Percentiles rank a stretch among this genome's conserved stretches.
Evolutionary conservation across 1,140 invertebrate species (phyloP).

Genomic region (Sesamia nonagrioides): DNA sequence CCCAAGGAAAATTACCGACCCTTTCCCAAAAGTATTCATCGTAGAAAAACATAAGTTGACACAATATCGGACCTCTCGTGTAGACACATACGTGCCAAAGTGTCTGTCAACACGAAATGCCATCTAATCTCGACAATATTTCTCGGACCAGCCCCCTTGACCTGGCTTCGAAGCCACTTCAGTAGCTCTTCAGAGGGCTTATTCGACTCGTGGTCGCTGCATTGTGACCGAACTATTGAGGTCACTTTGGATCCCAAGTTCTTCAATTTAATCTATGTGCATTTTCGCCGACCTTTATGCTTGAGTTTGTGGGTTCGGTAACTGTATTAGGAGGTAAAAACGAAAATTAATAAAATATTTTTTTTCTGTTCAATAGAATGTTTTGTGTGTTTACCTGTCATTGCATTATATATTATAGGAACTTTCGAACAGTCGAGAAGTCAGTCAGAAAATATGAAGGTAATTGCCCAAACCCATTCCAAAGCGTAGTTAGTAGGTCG

Average conservation of each 20-base stretch:
- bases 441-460: no score
- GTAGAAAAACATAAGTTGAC: conserved; percentile 28
- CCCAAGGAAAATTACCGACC: background rate
- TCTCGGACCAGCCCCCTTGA: conserved; percentile 56
- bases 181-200: conserved; percentile 58
- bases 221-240: conserved; percentile 59
- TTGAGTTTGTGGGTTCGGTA: background rate
- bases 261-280: conserved; percentile 45
- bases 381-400: no score
- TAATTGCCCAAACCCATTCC: no score
- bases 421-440: no score
- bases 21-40: background rate
- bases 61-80: conserved; percentile 14
- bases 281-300: conserved; percentile 13
- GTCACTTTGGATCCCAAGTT: conserved; percentile 47
- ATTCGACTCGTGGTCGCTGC: conserved; percentile 66
- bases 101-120: conserved; percentile 49
- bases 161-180: conserved; percentile 59
- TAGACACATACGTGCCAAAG: conserved; percentile 37
- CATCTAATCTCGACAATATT: conserved; percentile 48
- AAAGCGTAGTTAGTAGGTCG: no score
- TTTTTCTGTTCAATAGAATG: no score
- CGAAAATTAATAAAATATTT: background rate
- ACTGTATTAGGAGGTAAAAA: background rate
- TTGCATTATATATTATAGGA: no score